phyloP scores from a whole-genome alignment of 2,888 invertebrate genomes.

The Drosophila prolongata region DNA sequence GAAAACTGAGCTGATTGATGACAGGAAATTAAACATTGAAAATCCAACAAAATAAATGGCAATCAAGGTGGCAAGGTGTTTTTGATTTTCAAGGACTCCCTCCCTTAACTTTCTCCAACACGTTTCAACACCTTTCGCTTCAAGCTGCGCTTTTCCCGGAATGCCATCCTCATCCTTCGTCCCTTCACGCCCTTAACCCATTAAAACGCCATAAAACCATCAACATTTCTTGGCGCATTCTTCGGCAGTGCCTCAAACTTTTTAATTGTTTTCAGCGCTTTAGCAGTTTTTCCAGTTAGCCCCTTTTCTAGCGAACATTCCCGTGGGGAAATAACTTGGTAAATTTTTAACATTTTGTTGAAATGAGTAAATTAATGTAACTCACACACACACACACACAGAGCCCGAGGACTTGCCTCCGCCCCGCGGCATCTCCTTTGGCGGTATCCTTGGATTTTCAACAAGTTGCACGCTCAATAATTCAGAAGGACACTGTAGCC shows the following conservation, averaged over 20 bases:
- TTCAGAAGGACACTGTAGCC: slow-evolving; percentile 67
- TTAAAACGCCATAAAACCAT: slow-evolving; percentile 65
- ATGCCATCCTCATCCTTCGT: not conserved
- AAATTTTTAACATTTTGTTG: slow-evolving; percentile 63
- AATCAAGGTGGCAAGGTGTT: not conserved
- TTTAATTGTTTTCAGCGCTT: slow-evolving; percentile 67
- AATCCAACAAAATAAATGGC: slow-evolving; percentile 1
- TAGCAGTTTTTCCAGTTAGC: slow-evolving; percentile 8
- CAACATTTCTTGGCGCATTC: slow-evolving; percentile 62
- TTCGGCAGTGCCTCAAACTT: slow-evolving; percentile 56
- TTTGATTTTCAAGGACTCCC: not conserved
- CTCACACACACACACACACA: slow-evolving; percentile 16
- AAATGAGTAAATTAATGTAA: slow-evolving; percentile 72
- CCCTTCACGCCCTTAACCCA: slow-evolving; percentile 48
- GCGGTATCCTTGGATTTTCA: slow-evolving; percentile 68
- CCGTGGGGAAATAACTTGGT: slow-evolving; percentile 63
- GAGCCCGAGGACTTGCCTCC: slow-evolving; percentile 1
- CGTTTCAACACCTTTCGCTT: not conserved
- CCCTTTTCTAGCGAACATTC: slow-evolving; percentile 37
- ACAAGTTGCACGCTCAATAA: slow-evolving; percentile 75
- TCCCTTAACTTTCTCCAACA: not conserved
- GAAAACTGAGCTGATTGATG: not conserved
- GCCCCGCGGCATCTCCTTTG: no score
- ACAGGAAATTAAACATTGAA: not conserved
- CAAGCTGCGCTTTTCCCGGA: not conserved